Evolutionary conservation across 2,113 vertebrate genomes (phyloP).

Genomic region (Opisthocomus hoazin): DNA sequence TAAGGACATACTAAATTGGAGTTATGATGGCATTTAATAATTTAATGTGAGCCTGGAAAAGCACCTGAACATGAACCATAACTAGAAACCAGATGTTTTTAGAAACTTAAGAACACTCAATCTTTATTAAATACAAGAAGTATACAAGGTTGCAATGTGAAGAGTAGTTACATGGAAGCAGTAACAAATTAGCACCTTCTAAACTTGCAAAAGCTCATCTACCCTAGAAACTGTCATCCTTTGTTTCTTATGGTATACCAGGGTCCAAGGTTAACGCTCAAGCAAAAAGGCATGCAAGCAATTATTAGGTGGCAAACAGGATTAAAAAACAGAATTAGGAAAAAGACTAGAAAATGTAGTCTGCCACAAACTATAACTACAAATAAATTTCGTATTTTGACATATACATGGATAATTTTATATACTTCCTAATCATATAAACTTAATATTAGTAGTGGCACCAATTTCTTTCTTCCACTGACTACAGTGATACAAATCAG

Average conservation of each 20-base stretch:
- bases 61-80: background rate
- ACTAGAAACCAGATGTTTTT: background rate
- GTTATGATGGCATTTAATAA: background rate
- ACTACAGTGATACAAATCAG: background rate
- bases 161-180: background rate
- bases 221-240: fast-evolving
- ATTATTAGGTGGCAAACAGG: background rate
- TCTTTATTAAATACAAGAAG: background rate
- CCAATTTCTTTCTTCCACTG: background rate
- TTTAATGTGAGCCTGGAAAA: background rate
- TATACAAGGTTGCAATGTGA: background rate
- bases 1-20: background rate
- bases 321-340: background rate
- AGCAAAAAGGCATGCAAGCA: background rate
- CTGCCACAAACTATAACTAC: background rate
- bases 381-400: background rate
- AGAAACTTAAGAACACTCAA: background rate
- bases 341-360: background rate
- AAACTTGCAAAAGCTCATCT: background rate
- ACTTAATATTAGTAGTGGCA: background rate
- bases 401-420: background rate
- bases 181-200: background rate
- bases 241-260: background rate
- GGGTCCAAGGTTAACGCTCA: background rate
- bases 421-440: background rate